These are phyloP conservation scores for Pammene fasciana DNA, from an alignment of 2,888 invertebrate genomes.

Conservation along the genomic window DNA sequence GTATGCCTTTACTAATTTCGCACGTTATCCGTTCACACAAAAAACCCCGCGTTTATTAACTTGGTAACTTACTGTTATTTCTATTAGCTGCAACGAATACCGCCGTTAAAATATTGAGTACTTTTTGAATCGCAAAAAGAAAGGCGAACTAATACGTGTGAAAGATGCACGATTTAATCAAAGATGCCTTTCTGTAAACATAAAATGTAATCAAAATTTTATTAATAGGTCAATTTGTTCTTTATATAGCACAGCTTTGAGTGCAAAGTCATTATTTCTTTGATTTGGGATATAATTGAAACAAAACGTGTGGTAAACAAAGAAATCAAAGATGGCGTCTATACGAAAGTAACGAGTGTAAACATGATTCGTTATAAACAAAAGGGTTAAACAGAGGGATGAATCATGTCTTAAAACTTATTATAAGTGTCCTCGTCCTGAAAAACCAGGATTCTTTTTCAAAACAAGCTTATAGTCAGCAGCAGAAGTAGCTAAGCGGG, in stretches of 20 bases:
- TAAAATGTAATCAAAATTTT: neutral
- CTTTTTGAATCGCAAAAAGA: slow-evolving; percentile 9
- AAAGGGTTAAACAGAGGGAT: slow-evolving; percentile 11
- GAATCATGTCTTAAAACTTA: slow-evolving; percentile 11
- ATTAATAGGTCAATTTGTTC: slow-evolving; percentile 9
- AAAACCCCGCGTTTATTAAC: neutral
- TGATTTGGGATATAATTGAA: neutral
- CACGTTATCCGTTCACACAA: neutral
- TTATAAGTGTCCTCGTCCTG: slow-evolving; percentile 10
- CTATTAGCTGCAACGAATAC: slow-evolving; percentile 26
- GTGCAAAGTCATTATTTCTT: neutral
- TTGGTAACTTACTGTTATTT: slow-evolving; percentile 27
- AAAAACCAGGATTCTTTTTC: neutral
- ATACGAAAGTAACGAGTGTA: slow-evolving; percentile 12
- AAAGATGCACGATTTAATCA: neutral
- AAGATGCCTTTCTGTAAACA: neutral
- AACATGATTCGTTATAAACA: slow-evolving; percentile 13
- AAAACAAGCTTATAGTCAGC: neutral
- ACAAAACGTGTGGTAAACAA: slow-evolving; percentile 29
- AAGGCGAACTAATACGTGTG: slow-evolving; percentile 22
- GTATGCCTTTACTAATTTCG: slow-evolving; percentile 9
- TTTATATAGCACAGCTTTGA: slow-evolving; percentile 9
- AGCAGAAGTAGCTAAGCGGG: too few species aligned
- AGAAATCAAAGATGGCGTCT: slow-evolving; percentile 25
- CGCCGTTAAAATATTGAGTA: neutral